Base-by-base conservation (phyloP, 2,113 vertebrate genomes). In the Regulus satrapa region DNA sequence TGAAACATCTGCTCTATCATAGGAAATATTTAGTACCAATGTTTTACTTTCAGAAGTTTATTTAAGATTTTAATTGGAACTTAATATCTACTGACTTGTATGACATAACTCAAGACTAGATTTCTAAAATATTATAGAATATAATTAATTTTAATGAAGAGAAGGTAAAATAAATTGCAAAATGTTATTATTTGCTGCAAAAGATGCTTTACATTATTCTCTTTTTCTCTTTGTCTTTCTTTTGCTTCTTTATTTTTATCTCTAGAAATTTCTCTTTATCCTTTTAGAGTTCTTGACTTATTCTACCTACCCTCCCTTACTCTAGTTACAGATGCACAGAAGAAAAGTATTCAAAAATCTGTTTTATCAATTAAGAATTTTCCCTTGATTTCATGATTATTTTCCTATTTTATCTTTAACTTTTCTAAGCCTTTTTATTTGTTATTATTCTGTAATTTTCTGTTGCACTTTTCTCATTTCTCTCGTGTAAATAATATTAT, bases 141-240 rank as follows among this genome's bases (percentile, higher is more conserved):
- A 52, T 32, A 68, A 62, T 12, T 8, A 76, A 69, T 62, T 9
- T 3, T 24, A 72, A 46, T 38, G 10, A 79, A 68, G 9, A 78
- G 4, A 78, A 96, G 59, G 3, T 71, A 83, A 77, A 84, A 81
- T 32, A 61, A 24, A 20, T 36, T 81, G 16, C 12, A 48, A 85
- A 63, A 23, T 24, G 4, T 4, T 55, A 15, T 13, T 64, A 49
- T 52, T 88, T 86, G 29, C 21, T 58, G 21, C 18, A 56, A 20
- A 55, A 78, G 9, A 8, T 58, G 4, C 34, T 28, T 49, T 46
- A 20, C 0, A 0, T 68, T 79, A 13, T 36, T 12, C 6, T 63
- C 5, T 19, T 82, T 93, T 68, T 14, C 16, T 74, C 32, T 85
- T 81, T 19, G 2, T 8, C 25, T 85, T 71, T 14, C 1, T 63